A percentile compares a stretch with the other conserved stretches of the same genome.
Conservation (phyloP, 2,113 vertebrate species). For the Vidua chalybeata region DNA sequence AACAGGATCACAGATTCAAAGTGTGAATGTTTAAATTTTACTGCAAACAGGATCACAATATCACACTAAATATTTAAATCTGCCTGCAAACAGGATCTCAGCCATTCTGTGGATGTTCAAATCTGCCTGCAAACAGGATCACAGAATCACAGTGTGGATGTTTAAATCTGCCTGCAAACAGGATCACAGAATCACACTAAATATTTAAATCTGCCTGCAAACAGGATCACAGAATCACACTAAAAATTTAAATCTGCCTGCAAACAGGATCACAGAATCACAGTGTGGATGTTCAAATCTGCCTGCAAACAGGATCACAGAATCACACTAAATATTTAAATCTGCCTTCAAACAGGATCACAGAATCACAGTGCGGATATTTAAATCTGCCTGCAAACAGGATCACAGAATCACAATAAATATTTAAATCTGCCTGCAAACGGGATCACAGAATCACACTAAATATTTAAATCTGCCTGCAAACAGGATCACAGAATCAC, state of each 20-base stretch:
- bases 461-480: background rate
- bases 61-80: rapidly evolving
- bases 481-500: too few relatives aligned
- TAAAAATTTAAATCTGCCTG: background rate
- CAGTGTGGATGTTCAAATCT: too few relatives aligned
- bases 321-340: too few relatives aligned
- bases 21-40: too few relatives aligned
- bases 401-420: background rate
- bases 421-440: background rate
- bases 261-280: background rate
- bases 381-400: too few relatives aligned
- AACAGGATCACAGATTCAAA: too few relatives aligned
- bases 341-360: too few relatives aligned
- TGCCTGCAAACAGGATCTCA: too few relatives aligned
- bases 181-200: background rate
- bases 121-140: background rate
- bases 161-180: background rate
- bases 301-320: background rate
- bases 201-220: background rate
- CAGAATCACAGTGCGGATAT: background rate
- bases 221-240: background rate
- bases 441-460: too few relatives aligned
- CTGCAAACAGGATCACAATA: background rate
- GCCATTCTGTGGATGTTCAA: background rate
- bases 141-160: rapidly evolving